Percentiles rank a stretch among this genome's conserved stretches.
These are phyloP conservation scores for Emmelina monodactyla DNA, from an alignment of 2,888 invertebrate species.

Conservation along the genomic window DNA sequence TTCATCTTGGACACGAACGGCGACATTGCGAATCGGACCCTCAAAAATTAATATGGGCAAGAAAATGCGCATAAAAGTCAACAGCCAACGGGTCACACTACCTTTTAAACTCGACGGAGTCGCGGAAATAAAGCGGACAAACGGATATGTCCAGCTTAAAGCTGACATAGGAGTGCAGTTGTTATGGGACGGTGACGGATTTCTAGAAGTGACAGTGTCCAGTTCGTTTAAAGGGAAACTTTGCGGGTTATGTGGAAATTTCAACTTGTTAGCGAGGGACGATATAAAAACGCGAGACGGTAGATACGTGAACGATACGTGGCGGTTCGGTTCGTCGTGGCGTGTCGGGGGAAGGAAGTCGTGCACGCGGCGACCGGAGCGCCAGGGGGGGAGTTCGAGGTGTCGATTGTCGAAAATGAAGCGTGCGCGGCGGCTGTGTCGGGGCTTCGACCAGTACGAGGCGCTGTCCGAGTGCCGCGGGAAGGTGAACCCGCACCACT, in stretches of 20 bases:
- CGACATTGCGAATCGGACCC: slow-evolving; percentile 78
- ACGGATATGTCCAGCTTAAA: slow-evolving; percentile 72
- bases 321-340: slow-evolving; percentile 90
- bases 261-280: slow-evolving; percentile 85
- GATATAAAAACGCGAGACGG: slow-evolving; percentile 81
- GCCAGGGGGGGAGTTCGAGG: slow-evolving; percentile 41
- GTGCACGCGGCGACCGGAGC: slow-evolving; percentile 69
- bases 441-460: slow-evolving; percentile 53
- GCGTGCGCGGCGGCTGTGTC: slow-evolving; percentile 56
- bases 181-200: slow-evolving; percentile 93
- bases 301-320: slow-evolving; percentile 68
- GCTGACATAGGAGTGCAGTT: slow-evolving; percentile 82
- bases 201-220: slow-evolving; percentile 84
- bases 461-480: slow-evolving; percentile 81
- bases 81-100: slow-evolving; percentile 75
- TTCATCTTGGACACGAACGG: slow-evolving; percentile 92
- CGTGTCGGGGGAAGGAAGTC: slow-evolving; percentile 82
- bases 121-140: slow-evolving; percentile 70
- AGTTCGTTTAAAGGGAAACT: slow-evolving; percentile 76
- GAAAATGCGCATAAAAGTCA: slow-evolving; percentile 84
- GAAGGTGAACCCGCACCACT: slow-evolving; percentile 81
- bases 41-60: slow-evolving; percentile 86
- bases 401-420: slow-evolving; percentile 55
- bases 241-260: slow-evolving; percentile 95
- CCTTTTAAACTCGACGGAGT: slow-evolving; percentile 70